Evolutionary conservation across 2,797 vertebrate species (phyloP).

Genomic region (Botia almorhae): DNA sequence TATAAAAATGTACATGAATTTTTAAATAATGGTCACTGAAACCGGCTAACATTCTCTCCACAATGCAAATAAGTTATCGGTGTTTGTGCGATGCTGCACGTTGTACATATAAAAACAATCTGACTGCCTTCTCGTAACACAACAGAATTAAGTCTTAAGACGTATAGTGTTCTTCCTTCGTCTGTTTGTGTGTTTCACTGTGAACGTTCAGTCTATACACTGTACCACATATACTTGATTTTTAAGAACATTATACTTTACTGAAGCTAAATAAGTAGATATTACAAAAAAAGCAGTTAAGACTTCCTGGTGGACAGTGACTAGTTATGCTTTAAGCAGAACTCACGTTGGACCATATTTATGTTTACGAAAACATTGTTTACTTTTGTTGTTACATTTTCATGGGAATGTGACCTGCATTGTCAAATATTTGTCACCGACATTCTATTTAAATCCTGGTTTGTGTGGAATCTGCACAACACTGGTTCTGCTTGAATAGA

Average conservation of each 20-base stretch:
- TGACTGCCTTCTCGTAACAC: slow-evolving; percentile 49
- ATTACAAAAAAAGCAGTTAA: slow-evolving; percentile 32
- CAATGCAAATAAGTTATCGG: slow-evolving; percentile 17
- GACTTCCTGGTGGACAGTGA: slow-evolving; percentile 7
- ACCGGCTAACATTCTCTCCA: not conserved
- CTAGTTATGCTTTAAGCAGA: not conserved
- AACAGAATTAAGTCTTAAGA: slow-evolving; percentile 45
- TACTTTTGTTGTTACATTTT: slow-evolving; percentile 15
- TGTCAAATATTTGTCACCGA: not conserved
- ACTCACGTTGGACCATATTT: not conserved
- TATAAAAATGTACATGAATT: not conserved
- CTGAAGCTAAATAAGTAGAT: slow-evolving; percentile 34
- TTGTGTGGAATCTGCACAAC: not conserved
- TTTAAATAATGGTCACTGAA: slow-evolving; percentile 4
- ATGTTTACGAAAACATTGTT: slow-evolving; percentile 17
- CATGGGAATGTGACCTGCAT: not conserved
- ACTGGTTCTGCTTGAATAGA: too few relatives aligned
- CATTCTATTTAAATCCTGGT: not conserved
- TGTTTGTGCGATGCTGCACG: slow-evolving; percentile 34
- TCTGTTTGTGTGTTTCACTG: slow-evolving; percentile 42
- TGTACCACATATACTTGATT: slow-evolving; percentile 43
- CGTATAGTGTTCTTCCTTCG: slow-evolving; percentile 15
- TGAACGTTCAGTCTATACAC: slow-evolving; percentile 32
- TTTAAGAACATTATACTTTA: slow-evolving; percentile 36
- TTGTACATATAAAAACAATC: slow-evolving; percentile 38